Conservation (phyloP, 2,113 vertebrate genomes). For the Mugil cephalus region DNA sequence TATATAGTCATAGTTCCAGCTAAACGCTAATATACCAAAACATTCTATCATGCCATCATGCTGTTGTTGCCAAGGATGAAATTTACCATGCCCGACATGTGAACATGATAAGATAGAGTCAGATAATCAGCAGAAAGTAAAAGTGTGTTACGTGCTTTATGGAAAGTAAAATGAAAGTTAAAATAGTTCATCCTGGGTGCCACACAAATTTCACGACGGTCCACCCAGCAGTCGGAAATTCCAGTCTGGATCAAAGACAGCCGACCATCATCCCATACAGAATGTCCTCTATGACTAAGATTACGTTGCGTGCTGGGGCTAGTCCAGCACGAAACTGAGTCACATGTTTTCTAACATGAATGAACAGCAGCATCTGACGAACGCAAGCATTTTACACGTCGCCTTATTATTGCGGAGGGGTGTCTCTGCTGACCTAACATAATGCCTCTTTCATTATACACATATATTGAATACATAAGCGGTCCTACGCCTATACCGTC, state of each 20-base stretch:
- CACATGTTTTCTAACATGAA: constrained; percentile 52
- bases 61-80: background rate
- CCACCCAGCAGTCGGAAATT: background rate
- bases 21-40: background rate
- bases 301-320: constrained; percentile 34
- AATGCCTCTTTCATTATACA: constrained; percentile 51
- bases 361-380: constrained; percentile 41
- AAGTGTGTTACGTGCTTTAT: background rate
- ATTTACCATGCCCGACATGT: background rate
- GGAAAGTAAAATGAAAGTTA: no score
- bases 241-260: background rate
- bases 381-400: constrained; percentile 12
- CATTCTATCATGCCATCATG: background rate
- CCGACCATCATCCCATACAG: constrained; percentile 16
- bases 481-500: constrained; percentile 9
- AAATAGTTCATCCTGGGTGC: background rate
- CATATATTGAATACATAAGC: constrained; percentile 58
- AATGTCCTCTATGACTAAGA: constrained; percentile 40
- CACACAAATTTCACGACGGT: background rate
- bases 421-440: constrained; percentile 57
- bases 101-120: no score
- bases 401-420: constrained; percentile 52
- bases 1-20: background rate
- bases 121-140: background rate
- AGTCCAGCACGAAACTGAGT: constrained; percentile 54